Percentiles rank a stretch among this genome's conserved stretches.
phyloP scores from a whole-genome alignment of 2,797 vertebrate genomes.

The Oophaga sylvatica region DNA sequence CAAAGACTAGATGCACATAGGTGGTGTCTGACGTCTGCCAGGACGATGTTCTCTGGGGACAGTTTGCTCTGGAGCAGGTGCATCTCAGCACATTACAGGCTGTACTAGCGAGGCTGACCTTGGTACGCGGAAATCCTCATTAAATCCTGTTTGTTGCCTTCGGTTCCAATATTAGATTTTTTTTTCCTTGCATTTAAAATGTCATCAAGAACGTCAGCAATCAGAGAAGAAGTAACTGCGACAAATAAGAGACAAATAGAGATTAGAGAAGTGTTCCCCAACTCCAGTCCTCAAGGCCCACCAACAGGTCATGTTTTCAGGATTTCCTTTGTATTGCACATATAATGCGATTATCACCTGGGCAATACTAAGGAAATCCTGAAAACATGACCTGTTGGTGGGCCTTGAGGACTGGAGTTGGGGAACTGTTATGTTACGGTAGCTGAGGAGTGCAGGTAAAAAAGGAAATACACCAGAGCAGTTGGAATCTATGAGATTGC shows the following conservation, averaged over 20 bases:
- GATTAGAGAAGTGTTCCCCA: not conserved
- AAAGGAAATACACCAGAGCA: too few relatives aligned
- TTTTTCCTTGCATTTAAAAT: not conserved
- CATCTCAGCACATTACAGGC: constrained; percentile 14
- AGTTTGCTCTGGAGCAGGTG: not conserved
- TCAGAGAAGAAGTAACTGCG: not conserved
- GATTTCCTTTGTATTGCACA: too few relatives aligned
- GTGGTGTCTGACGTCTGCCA: not conserved
- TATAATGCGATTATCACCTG: too few relatives aligned
- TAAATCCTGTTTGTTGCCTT: too few relatives aligned
- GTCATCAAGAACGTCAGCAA: not conserved
- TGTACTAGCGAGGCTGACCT: not conserved
- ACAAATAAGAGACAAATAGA: not conserved
- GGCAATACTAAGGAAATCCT: too few relatives aligned
- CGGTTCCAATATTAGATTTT: not conserved
- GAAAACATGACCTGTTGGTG: too few relatives aligned
- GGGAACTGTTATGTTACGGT: too few relatives aligned
- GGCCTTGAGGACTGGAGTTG: too few relatives aligned
- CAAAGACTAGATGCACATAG: not conserved
- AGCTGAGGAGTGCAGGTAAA: too few relatives aligned
- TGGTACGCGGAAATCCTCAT: not conserved
- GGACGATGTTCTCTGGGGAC: not conserved
- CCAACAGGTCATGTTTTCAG: too few relatives aligned
- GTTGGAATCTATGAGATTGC: too few relatives aligned
- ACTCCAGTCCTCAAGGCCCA: too few relatives aligned